Conservation (phyloP, 1,140 invertebrate genomes). For the Dufourea novaeangliae region DNA sequence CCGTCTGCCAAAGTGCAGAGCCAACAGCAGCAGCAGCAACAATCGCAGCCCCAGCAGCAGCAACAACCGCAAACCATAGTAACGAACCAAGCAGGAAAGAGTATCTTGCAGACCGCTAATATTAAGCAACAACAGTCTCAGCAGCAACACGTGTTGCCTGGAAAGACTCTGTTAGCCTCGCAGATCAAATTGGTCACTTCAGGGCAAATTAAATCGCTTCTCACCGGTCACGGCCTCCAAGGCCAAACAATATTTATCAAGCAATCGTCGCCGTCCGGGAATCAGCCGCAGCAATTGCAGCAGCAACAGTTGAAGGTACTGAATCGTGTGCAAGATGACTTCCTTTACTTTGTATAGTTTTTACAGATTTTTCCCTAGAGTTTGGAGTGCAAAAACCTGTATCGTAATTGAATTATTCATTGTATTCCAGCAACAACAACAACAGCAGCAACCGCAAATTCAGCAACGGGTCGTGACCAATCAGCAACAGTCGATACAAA, state of each 20-base stretch:
- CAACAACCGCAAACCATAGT: slow-evolving; percentile 70
- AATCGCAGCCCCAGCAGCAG: slow-evolving; percentile 64
- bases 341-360: no score
- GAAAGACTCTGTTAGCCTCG: slow-evolving; percentile 78
- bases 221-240: slow-evolving; percentile 78
- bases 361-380: no score
- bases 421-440: slow-evolving; percentile 51
- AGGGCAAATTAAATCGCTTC: slow-evolving; percentile 78
- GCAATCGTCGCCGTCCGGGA: slow-evolving; percentile 74
- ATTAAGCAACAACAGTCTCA: slow-evolving; percentile 74
- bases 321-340: not conserved
- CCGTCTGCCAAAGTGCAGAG: slow-evolving; percentile 72
- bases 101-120: slow-evolving; percentile 77
- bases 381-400: no score
- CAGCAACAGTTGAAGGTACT: slow-evolving; percentile 73
- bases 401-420: not conserved
- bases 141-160: slow-evolving; percentile 76
- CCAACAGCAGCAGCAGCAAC: slow-evolving; percentile 69
- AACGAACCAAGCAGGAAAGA: slow-evolving; percentile 77
- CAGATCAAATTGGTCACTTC: slow-evolving; percentile 80
- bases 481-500: slow-evolving; percentile 70
- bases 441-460: slow-evolving; percentile 67
- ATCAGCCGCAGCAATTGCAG: slow-evolving; percentile 74
- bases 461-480: slow-evolving; percentile 59
- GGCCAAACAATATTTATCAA: slow-evolving; percentile 81